Evolutionary conservation across 2,888 invertebrate genomes (phyloP).

Genomic region (Stenurella melanura): DNA sequence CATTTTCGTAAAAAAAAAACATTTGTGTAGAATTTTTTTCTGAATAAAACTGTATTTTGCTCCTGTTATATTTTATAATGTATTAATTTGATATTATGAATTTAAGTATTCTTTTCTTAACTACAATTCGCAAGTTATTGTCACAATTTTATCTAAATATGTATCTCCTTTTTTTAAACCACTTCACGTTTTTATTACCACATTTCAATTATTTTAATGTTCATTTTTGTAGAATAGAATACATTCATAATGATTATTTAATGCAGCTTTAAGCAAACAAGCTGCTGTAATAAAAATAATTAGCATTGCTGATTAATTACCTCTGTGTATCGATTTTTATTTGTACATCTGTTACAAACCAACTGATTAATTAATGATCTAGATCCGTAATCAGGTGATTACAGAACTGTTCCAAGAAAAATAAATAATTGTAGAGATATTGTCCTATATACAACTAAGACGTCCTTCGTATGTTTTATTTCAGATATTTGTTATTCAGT

Average conservation of each 20-base stretch:
- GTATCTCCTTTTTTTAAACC: too few species aligned
- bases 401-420: constrained; percentile 15
- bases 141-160: too few species aligned
- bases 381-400: constrained; percentile 16
- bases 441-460: constrained; percentile 21
- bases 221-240: background rate
- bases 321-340: constrained; percentile 11
- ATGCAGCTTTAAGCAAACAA: background rate
- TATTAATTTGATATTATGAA: too few species aligned
- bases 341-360: constrained; percentile 14
- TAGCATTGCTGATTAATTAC: constrained; percentile 12
- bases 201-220: background rate
- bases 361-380: constrained; percentile 16
- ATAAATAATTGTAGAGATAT: constrained; percentile 13
- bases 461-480: constrained; percentile 8
- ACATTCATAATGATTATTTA: background rate
- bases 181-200: too few species aligned
- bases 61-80: too few species aligned
- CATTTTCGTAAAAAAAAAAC: too few species aligned
- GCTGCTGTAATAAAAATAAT: constrained; percentile 12
- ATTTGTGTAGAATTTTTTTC: too few species aligned
- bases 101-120: too few species aligned
- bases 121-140: too few species aligned
- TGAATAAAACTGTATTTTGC: too few species aligned
- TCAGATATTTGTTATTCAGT: background rate